phyloP scores from a whole-genome alignment of 2,888 invertebrate species.

The Ormyrus labotus region DNA sequence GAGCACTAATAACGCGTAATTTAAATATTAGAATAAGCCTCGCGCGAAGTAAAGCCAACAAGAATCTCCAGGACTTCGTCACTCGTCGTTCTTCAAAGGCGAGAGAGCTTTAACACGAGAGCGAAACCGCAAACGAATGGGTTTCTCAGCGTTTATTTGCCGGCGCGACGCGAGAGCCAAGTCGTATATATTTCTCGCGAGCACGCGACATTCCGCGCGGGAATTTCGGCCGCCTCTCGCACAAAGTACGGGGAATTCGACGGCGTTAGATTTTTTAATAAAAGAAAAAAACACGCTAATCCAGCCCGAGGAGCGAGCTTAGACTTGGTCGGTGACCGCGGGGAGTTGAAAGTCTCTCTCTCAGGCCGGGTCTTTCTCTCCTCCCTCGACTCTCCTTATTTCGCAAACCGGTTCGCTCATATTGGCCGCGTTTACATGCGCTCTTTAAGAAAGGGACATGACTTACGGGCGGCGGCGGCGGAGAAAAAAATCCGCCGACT shows the following conservation, averaged over 20 bases:
- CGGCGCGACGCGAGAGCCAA: too few species aligned
- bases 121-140: too few species aligned
- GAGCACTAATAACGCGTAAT: too few species aligned
- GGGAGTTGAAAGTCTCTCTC: conserved; percentile 16
- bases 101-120: too few species aligned
- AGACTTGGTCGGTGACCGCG: conserved; percentile 1
- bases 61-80: too few species aligned
- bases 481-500: conserved; percentile 38
- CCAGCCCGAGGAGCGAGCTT: neutral
- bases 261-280: too few species aligned
- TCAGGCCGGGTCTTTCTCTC: conserved; percentile 32
- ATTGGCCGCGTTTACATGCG: conserved; percentile 60
- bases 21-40: too few species aligned
- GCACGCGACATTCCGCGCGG: neutral
- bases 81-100: too few species aligned
- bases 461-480: conserved; percentile 35
- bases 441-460: conserved; percentile 58
- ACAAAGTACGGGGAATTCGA: neutral
- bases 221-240: neutral
- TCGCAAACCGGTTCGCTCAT: conserved; percentile 63
- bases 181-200: too few species aligned
- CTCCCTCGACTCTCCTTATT: conserved; percentile 27
- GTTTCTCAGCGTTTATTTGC: too few species aligned
- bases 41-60: too few species aligned
- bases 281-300: too few species aligned